Conservation (phyloP, 53 echinoderm and acorn worm genomes). For the Echinarachnius parma region DNA sequence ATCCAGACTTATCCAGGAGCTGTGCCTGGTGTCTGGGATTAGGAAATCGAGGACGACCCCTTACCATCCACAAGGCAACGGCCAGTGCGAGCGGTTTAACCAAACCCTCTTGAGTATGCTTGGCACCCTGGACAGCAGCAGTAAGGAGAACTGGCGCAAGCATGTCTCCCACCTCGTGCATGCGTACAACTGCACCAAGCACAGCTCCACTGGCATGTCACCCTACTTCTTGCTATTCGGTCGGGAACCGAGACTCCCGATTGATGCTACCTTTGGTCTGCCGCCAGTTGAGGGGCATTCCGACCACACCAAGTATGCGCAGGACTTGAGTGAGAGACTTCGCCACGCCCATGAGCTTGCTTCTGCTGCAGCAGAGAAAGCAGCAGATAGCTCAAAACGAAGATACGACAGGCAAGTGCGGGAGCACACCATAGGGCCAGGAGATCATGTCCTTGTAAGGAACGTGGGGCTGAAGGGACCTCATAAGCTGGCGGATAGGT, state of each 20-base stretch:
- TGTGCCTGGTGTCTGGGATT: constrained; percentile 28
- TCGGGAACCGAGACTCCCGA: constrained; percentile 36
- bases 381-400: constrained; percentile 6
- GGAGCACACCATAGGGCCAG: constrained; percentile 10
- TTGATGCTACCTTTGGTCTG: constrained; percentile 44
- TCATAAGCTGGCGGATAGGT: constrained; percentile 50
- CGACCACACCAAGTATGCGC: constrained; percentile 25
- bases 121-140: constrained; percentile 51
- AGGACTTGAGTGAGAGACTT: constrained; percentile 39
- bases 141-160: constrained; percentile 50
- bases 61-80: constrained; percentile 54
- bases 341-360: constrained; percentile 48
- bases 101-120: constrained; percentile 50
- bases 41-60: constrained; percentile 45
- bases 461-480: constrained; percentile 42
- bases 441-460: constrained; percentile 39
- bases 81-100: constrained; percentile 64
- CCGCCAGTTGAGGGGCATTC: constrained; percentile 2
- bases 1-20: constrained; percentile 41
- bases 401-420: constrained; percentile 35
- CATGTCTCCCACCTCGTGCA: constrained; percentile 63
- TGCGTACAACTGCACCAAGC: constrained; percentile 47
- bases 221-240: constrained; percentile 58
- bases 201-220: constrained; percentile 25
- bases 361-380: constrained; percentile 28